These are phyloP conservation scores for Battus philenor DNA, from an alignment of 1,140 invertebrate genomes.

Conservation along the genomic window DNA sequence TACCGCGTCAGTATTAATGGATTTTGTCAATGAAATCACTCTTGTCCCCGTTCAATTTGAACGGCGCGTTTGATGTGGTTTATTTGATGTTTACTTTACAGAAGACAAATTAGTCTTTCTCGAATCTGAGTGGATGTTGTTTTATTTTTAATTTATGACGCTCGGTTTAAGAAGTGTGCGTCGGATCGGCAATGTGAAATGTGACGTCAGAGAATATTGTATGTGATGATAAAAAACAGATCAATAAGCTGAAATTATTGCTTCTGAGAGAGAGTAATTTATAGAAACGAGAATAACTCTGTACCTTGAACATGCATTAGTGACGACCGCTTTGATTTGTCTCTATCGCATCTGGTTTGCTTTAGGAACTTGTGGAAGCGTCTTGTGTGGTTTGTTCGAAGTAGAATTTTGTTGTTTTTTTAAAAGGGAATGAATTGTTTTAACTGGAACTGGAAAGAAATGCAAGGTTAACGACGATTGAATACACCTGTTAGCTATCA, in stretches of 20 bases:
- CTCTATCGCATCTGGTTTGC: neutral
- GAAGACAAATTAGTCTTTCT: slow-evolving; percentile 49
- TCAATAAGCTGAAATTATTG: too few species aligned
- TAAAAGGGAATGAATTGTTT: neutral
- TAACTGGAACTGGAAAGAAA: slow-evolving; percentile 5
- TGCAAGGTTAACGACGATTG: neutral
- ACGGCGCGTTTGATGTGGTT: slow-evolving; percentile 50
- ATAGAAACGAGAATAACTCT: neutral
- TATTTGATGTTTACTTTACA: slow-evolving; percentile 53
- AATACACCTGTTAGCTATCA: neutral
- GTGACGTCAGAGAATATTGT: slow-evolving; percentile 5
- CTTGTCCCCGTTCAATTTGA: slow-evolving; percentile 43
- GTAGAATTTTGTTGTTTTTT: neutral
- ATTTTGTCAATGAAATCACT: slow-evolving; percentile 63
- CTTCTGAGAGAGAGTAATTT: neutral
- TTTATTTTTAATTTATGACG: slow-evolving; percentile 27
- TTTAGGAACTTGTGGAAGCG: neutral
- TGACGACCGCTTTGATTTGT: neutral
- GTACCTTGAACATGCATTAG: neutral
- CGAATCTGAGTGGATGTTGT: slow-evolving; percentile 20
- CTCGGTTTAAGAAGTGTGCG: neutral
- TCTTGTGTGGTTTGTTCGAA: too few species aligned
- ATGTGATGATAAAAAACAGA: neutral
- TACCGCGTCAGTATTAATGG: slow-evolving; percentile 58
- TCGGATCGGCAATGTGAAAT: slow-evolving; percentile 4